Conservation (phyloP, 1,140 invertebrate genomes). For the Brachionus rotundiformis region DNA sequence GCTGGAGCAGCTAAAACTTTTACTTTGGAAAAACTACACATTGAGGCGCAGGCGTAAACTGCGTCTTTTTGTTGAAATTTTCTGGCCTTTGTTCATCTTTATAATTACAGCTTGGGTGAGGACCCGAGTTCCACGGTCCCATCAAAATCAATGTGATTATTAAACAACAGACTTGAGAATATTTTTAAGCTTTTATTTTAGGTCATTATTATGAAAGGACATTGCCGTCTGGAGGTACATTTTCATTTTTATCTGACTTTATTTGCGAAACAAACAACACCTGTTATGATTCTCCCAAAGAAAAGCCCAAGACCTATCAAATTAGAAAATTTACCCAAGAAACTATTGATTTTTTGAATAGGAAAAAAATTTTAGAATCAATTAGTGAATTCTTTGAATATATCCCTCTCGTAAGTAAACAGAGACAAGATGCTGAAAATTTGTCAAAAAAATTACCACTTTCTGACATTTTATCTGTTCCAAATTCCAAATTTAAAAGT, state of each 20-base stretch:
- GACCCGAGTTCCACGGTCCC: constrained; percentile 56
- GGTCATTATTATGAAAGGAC: constrained; percentile 69
- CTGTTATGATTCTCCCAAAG: constrained; percentile 60
- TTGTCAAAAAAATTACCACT: not conserved
- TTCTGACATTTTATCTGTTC: not conserved
- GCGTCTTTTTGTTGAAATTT: constrained; percentile 73
- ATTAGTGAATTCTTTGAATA: not conserved
- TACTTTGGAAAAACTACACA: constrained; percentile 83
- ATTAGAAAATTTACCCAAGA: constrained; percentile 12
- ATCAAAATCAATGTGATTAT: constrained; percentile 6
- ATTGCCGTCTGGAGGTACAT: constrained; percentile 68
- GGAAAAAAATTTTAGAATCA: not conserved
- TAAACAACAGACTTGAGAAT: constrained; percentile 51
- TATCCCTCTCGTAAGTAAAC: not conserved
- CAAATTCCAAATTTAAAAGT: not conserved
- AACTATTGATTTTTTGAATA: constrained; percentile 17
- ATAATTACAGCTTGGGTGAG: constrained; percentile 70
- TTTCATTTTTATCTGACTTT: constrained; percentile 67
- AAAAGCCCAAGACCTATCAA: not conserved
- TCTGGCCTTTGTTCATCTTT: constrained; percentile 71
- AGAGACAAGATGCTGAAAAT: not conserved
- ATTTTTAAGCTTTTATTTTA: constrained; percentile 55
- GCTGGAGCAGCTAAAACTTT: constrained; percentile 64
- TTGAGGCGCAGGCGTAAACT: constrained; percentile 75
- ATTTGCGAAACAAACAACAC: constrained; percentile 69